These are phyloP conservation scores for Drosophila leontia DNA, from an alignment of 1,140 invertebrate genomes.

Conservation along the genomic window DNA sequence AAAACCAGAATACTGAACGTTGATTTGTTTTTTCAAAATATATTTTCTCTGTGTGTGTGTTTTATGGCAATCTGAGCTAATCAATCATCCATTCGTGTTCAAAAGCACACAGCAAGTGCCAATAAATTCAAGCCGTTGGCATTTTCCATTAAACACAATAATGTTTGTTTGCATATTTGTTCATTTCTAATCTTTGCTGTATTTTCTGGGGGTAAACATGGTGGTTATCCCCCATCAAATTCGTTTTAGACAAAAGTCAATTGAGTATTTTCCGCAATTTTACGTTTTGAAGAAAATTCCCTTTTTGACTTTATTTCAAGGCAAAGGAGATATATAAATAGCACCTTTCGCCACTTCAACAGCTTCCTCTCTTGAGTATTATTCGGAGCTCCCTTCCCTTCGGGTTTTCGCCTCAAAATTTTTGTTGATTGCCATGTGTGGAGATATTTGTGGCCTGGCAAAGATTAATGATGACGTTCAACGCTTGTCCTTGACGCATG, in stretches of 20 bases:
- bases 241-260: background rate
- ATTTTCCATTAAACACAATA: slow-evolving; percentile 26
- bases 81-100: slow-evolving; percentile 59
- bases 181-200: slow-evolving; percentile 22
- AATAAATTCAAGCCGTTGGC: slow-evolving; percentile 32
- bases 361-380: background rate
- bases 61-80: slow-evolving; percentile 67
- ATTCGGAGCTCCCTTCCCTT: background rate
- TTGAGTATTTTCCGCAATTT: slow-evolving; percentile 2
- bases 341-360: slow-evolving; percentile 22
- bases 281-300: slow-evolving; percentile 1
- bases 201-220: slow-evolving; percentile 3
- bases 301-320: slow-evolving; percentile 21
- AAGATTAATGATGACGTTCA: slow-evolving; percentile 67
- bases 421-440: slow-evolving; percentile 29
- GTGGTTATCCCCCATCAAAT: slow-evolving; percentile 2
- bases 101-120: slow-evolving; percentile 35
- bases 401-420: background rate
- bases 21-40: slow-evolving; percentile 23
- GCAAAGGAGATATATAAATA: slow-evolving; percentile 40
- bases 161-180: slow-evolving; percentile 24
- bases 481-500: slow-evolving; percentile 24
- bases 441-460: slow-evolving; percentile 25
- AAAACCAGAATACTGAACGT: slow-evolving; percentile 4
- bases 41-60: slow-evolving; percentile 9